Base-by-base conservation (phyloP, 1,140 invertebrate genomes). In the Diorhabda elongata region DNA sequence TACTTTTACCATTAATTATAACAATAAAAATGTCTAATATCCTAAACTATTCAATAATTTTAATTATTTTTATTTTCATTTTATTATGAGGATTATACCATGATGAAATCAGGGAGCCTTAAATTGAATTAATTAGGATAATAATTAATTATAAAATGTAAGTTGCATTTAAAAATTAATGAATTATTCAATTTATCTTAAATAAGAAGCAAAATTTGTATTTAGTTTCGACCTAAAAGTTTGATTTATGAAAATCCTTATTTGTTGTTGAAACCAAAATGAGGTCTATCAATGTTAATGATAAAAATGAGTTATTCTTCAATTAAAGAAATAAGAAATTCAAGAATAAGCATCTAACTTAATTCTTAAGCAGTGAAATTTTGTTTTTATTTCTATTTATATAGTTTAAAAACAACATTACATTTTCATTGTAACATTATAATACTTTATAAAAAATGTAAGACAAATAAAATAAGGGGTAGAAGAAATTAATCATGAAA, bases 111-210 rank as follows among this genome's bases (percentile, higher is more conserved):
- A 87, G 84, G 86, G 85, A 66, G 83, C 85, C 75, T 71, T 87
- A 80, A 83, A 86, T 71, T 87, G 85, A 86, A 80, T 78, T 65
- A 80, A 81, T 73, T 83, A 84, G 83, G 82, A 83, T 83, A 82
- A 81, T 86, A 87, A 83, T 87, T 87, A 84, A 82, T 67, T 77
- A 86, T 85, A 87, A 87, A 82, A 86, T 85, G 85, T 86, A 80
- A 85, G 82, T 87, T 87, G 84, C 85, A 86, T 77, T 84, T 79
- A 85, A 85, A 84, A 86, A 84, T 81, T 84, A 86, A 83, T 84
- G 75, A 26, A 26, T 80, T 66, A 73, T 71, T 81, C 71, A 85
- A 82, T 84, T 81, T 83, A 80, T 81, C 81, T 83, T 73, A 79
- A 84, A 82, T 85, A 85, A 82, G 82, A 84, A 85, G 80, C 80